Evolutionary conservation across 2,888 invertebrate species (phyloP).

Genomic region (Apeira syringaria): DNA sequence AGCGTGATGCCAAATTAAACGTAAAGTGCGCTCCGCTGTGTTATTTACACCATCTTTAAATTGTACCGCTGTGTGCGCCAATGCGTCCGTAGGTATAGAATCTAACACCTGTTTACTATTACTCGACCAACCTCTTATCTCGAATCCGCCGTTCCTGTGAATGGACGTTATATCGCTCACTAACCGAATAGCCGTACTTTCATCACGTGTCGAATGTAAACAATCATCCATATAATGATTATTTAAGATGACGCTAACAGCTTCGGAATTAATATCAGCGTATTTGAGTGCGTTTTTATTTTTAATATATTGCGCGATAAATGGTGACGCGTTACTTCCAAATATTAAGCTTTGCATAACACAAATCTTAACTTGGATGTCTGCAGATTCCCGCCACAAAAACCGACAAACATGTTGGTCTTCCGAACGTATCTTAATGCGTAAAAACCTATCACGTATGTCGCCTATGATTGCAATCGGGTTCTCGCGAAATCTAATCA

Average conservation of each 20-base stretch:
- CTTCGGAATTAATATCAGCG: conserved; percentile 20
- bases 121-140: conserved; percentile 1
- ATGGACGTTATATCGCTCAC: not conserved
- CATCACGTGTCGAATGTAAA: not conserved
- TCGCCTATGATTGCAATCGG: not conserved
- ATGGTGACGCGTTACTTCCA: conserved; percentile 29
- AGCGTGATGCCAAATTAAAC: conserved; percentile 25
- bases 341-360: conserved; percentile 26
- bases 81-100: not conserved
- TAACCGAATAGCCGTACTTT: not conserved
- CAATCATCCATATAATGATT: conserved; percentile 5
- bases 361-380: conserved; percentile 10
- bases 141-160: not conserved
- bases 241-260: not conserved
- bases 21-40: conserved; percentile 15
- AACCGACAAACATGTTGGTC: not conserved
- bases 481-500: not conserved
- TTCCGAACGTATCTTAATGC: not conserved
- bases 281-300: conserved; percentile 29
- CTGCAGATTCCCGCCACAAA: not conserved
- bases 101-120: not conserved
- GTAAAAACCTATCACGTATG: not conserved
- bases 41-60: not conserved
- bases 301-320: conserved; percentile 31
- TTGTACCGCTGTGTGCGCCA: not conserved